Percentiles rank a stretch among this genome's conserved stretches.
phyloP scores from a whole-genome alignment of 2,113 vertebrate genomes.

The Apteryx mantelli region DNA sequence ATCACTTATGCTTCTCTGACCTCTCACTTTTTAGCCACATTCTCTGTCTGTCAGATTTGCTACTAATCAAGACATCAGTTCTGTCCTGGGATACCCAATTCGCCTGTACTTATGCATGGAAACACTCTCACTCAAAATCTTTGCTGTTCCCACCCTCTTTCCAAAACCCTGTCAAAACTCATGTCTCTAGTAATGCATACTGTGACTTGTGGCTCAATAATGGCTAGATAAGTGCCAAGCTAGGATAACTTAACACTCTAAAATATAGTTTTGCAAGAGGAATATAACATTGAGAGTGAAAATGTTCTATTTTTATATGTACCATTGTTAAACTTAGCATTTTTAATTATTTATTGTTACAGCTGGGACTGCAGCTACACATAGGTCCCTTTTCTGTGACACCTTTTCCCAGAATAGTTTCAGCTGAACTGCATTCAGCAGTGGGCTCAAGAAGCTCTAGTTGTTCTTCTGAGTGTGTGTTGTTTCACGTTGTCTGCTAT shows the following conservation, averaged over 20 bases:
- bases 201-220: not conserved
- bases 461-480: not conserved
- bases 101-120: not conserved
- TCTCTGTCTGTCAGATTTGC: not conserved
- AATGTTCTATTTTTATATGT: not conserved
- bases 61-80: not conserved
- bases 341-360: constrained; percentile 12
- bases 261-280: not conserved
- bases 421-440: not conserved
- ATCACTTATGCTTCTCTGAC: not conserved
- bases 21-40: not conserved
- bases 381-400: not conserved
- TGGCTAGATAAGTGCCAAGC: not conserved
- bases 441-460: not conserved
- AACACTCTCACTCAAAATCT: not conserved
- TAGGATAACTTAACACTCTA: not conserved
- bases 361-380: not conserved
- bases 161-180: not conserved
- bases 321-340: not conserved
- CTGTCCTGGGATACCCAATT: not conserved
- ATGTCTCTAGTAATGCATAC: not conserved
- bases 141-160: not conserved
- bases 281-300: not conserved
- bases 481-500: not conserved
- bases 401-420: not conserved